Conservation (phyloP, 2,797 vertebrate species). For the Eulemur rubriventer region DNA sequence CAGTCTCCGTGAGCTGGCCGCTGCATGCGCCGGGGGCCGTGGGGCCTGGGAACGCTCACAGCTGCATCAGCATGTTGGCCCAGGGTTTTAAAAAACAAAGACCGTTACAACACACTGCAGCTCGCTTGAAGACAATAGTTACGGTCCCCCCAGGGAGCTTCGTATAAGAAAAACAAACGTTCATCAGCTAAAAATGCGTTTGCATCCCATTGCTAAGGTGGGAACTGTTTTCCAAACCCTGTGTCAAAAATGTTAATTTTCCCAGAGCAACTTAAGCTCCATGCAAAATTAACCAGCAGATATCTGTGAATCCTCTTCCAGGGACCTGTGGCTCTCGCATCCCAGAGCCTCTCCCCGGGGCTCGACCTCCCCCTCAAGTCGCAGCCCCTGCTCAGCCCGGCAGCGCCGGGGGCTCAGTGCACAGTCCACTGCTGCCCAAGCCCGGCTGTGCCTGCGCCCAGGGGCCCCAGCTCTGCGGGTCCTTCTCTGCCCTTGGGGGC, state of each 20-base stretch:
- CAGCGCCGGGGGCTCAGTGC: neutral
- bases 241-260: slow-evolving; percentile 8
- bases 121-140: neutral
- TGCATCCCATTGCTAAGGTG: neutral
- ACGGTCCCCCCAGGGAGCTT: neutral
- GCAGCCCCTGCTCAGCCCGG: accelerated
- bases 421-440: no score
- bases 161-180: neutral
- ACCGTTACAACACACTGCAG: neutral
- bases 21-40: accelerated
- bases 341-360: neutral
- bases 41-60: neutral
- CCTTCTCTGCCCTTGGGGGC: neutral
- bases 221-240: neutral
- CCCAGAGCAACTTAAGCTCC: slow-evolving; percentile 26
- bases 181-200: neutral
- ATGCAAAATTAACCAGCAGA: neutral
- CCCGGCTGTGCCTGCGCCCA: neutral
- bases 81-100: neutral
- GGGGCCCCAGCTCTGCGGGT: no score
- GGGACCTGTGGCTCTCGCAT: neutral
- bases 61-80: neutral
- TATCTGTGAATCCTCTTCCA: neutral
- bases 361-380: neutral
- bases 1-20: neutral